These are phyloP conservation scores for Drosophila kepulauana DNA, from an alignment of 1,140 invertebrate species.

Conservation along the genomic window DNA sequence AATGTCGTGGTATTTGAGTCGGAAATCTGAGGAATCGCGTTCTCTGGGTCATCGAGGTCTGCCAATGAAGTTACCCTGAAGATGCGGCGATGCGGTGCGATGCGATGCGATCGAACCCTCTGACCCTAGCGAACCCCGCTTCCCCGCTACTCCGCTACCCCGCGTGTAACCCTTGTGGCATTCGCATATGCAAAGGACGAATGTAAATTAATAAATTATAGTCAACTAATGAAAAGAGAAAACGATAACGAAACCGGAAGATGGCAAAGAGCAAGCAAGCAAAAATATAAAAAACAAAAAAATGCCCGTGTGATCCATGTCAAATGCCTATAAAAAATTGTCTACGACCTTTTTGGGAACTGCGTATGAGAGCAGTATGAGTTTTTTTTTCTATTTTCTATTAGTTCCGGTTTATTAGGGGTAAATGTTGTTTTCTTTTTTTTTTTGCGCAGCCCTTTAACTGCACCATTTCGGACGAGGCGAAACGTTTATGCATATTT, in stretches of 20 bases:
- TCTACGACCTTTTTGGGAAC: conserved; percentile 58
- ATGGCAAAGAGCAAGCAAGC: conserved; percentile 32
- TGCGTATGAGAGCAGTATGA: conserved; percentile 14
- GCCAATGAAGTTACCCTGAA: conserved; percentile 75
- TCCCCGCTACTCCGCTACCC: conserved; percentile 13
- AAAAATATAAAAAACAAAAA: conserved; percentile 11
- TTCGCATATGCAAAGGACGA: conserved; percentile 72
- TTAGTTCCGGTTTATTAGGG: conserved; percentile 80
- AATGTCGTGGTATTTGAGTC: conserved; percentile 47
- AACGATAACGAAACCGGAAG: conserved; percentile 40
- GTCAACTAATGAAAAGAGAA: conserved; percentile 73
- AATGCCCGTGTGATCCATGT: conserved; percentile 60
- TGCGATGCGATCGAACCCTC: conserved; percentile 10
- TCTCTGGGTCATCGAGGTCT: conserved; percentile 61
- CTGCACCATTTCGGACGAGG: conserved; percentile 74
- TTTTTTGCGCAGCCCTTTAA: conserved; percentile 64
- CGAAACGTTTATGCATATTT: conserved; percentile 63
- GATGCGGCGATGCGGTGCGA: conserved; percentile 51
- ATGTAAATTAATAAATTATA: conserved; percentile 83
- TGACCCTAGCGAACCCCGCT: conserved; percentile 8
- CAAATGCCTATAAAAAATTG: conserved; percentile 77
- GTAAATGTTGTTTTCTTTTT: conserved; percentile 61
- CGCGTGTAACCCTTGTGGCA: conserved; percentile 18
- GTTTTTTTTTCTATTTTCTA: conserved; percentile 43
- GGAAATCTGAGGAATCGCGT: conserved; percentile 14